Conservation (phyloP, 2,113 vertebrate species). For the Eudorcas thomsonii region DNA sequence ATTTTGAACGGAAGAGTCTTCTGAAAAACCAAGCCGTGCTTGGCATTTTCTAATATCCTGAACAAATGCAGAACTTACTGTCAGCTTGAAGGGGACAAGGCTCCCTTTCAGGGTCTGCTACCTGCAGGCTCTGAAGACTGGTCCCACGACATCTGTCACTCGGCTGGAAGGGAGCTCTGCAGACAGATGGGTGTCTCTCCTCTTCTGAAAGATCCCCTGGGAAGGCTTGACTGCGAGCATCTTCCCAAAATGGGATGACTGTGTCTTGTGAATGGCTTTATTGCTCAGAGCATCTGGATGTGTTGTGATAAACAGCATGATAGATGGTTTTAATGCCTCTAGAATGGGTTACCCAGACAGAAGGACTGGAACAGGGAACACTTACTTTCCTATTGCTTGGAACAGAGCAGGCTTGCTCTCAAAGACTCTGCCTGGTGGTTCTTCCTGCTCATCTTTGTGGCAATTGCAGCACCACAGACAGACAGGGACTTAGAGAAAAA, state of each 20-base stretch:
- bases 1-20: conserved; percentile 29
- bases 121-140: background rate
- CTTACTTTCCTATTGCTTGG: conserved; percentile 22
- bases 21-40: background rate
- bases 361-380: conserved; percentile 32
- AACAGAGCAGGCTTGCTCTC: background rate
- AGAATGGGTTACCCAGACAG: conserved; percentile 51
- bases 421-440: background rate
- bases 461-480: background rate
- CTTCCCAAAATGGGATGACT: conserved; percentile 52
- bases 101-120: conserved; percentile 31
- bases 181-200: conserved; percentile 61
- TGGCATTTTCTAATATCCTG: conserved; percentile 45
- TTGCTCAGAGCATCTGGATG: conserved; percentile 72
- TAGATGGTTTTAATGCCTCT: conserved; percentile 63
- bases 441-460: background rate
- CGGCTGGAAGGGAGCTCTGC: background rate
- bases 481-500: background rate
- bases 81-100: conserved; percentile 49
- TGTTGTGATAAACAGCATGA: conserved; percentile 74
- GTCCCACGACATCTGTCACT: background rate
- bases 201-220: conserved; percentile 48
- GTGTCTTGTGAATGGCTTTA: conserved; percentile 64
- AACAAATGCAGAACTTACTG: conserved; percentile 49
- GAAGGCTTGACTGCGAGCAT: conserved; percentile 38